phyloP scores from a whole-genome alignment of 2,888 invertebrate species.

The Portevinia maculata region DNA sequence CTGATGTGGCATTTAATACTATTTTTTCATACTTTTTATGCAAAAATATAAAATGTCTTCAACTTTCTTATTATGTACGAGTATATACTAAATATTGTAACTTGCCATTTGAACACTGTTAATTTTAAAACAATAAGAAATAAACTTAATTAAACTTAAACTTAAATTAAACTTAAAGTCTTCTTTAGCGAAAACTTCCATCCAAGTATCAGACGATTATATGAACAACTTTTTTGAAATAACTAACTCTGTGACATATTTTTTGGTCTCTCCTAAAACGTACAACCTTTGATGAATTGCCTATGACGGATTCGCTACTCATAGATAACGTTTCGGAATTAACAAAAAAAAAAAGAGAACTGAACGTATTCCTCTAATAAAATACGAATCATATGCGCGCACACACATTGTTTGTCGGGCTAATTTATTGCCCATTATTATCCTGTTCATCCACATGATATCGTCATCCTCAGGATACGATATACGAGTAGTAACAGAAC shows the following conservation, averaged over 20 bases:
- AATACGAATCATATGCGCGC: constrained; percentile 44
- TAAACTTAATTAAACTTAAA: too few species aligned
- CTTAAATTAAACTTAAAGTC: too few species aligned
- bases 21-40: too few species aligned
- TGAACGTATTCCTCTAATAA: constrained; percentile 35
- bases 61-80: too few species aligned
- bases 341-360: neutral
- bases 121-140: too few species aligned
- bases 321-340: constrained; percentile 22
- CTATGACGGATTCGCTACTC: constrained; percentile 66
- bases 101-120: too few species aligned
- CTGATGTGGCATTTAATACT: too few species aligned
- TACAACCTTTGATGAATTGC: constrained; percentile 58
- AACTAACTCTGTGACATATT: neutral
- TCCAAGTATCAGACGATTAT: too few species aligned
- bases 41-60: too few species aligned
- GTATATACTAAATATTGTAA: too few species aligned
- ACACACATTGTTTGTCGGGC: constrained; percentile 61
- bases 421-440: constrained; percentile 74
- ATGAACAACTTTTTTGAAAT: neutral
- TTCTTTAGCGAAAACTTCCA: too few species aligned
- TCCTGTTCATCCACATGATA: constrained; percentile 69
- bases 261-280: neutral
- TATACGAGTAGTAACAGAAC: constrained; percentile 18
- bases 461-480: constrained; percentile 58